Conservation (phyloP, 1,140 invertebrate species). For the Aradophagus sp. region DNA sequence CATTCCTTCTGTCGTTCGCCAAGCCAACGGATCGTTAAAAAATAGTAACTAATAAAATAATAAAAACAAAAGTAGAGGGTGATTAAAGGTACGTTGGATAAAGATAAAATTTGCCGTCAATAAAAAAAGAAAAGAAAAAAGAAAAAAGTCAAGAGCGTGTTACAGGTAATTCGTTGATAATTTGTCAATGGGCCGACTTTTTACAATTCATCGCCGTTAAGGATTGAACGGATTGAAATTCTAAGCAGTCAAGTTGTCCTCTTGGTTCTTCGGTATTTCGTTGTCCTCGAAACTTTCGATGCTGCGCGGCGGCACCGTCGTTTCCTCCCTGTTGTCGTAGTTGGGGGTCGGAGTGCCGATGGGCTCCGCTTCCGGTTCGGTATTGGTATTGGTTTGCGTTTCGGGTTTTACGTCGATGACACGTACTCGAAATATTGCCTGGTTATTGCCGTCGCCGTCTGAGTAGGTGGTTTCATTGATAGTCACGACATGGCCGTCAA, state of each 20-base stretch:
- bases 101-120: too few species aligned
- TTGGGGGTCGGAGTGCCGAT: constrained; percentile 12
- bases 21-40: too few species aligned
- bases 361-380: constrained; percentile 38
- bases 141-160: constrained; percentile 9
- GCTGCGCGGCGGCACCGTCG: constrained; percentile 48
- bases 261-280: constrained; percentile 67
- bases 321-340: constrained; percentile 31
- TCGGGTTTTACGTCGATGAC: constrained; percentile 75
- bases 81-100: too few species aligned
- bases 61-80: too few species aligned
- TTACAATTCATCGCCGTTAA: not conserved
- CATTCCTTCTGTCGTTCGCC: too few species aligned
- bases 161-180: too few species aligned
- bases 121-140: constrained; percentile 14
- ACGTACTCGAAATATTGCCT: constrained; percentile 73
- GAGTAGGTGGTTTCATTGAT: constrained; percentile 77
- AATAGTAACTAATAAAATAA: too few species aligned
- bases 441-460: constrained; percentile 68
- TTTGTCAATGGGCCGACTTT: constrained; percentile 5
- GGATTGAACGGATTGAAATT: constrained; percentile 6
- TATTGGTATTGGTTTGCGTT: constrained; percentile 60
- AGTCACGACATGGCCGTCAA: constrained; percentile 77
- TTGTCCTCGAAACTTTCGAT: constrained; percentile 69
- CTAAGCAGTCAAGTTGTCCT: constrained; percentile 67